Base-by-base conservation (phyloP, 2,888 invertebrate genomes). In the Eilema sororculum region DNA sequence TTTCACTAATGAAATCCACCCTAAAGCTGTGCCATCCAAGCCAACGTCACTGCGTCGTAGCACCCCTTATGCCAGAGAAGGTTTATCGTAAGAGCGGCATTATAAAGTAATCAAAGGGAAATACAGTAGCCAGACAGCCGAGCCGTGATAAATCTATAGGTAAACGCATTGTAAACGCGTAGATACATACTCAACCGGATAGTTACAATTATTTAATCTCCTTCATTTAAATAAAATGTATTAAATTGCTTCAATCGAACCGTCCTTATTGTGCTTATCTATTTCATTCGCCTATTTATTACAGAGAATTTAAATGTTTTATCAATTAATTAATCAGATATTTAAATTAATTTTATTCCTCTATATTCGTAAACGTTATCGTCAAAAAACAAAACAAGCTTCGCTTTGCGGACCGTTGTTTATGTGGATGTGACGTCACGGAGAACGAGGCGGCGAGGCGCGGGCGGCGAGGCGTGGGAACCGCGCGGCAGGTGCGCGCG, bases 401-500 rank as follows among this genome's bases (percentile, higher is more conserved):
- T 80, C 77, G 77, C 78, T 81, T 85, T 82, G 88, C 85, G 87
- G 89, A 90, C 90, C 90, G 91, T 92, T 92, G 91, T 91, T 90
- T 88, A 89, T 84, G 87, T 89, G 90, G 87, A 85, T 89, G 90
- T 93, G 93, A 93, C 93, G 94, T 93, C 90, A 91, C 86, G 84
- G 80, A 78, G 85, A 84, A 75, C 69, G 81, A 71, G 83, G 77
- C 79, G 81, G 84, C 66, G 82, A 69, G 79, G 85, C 76, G 85
- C 84, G 85, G 86, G 86, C 83, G 83, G 90, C 84, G 89, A 87
- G 90, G 89, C 95, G 95, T 95, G 95, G 94, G 95, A 95, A 95
- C 93, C 86, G 78, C 86, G 92, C 94, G 94, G 94, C 95, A 95
- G 95, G 95, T 94, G 95, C 94, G 94, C 94, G 90, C 89, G 90